Conservation (phyloP, 2,888 invertebrate species). For the Acronicta leporina region DNA sequence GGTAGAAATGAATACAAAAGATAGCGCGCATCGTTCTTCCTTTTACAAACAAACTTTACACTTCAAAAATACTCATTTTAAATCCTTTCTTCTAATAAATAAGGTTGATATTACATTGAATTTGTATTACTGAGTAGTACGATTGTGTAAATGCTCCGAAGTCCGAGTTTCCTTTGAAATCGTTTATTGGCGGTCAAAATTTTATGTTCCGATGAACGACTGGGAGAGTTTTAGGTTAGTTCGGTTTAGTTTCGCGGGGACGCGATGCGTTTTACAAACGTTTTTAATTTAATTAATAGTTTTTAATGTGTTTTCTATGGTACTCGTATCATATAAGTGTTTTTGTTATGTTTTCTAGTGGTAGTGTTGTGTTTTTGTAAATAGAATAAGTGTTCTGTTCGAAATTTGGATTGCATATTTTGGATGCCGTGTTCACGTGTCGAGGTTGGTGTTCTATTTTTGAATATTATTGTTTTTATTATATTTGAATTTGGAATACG, state of each 20-base stretch:
- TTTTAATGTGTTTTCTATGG: conserved; percentile 28
- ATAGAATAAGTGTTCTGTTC: conserved; percentile 28
- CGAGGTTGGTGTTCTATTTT: conserved; percentile 42
- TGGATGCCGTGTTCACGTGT: conserved; percentile 41
- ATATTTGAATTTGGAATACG: not conserved
- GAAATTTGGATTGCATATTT: conserved; percentile 50
- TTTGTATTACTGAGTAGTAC: conserved; percentile 41
- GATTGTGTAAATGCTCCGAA: conserved; percentile 62
- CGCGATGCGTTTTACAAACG: conserved; percentile 63
- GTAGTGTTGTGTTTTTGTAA: conserved; percentile 29
- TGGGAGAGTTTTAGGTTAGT: conserved; percentile 82
- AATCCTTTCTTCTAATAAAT: conserved; percentile 26
- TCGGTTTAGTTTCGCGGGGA: conserved; percentile 70
- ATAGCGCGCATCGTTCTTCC: conserved; percentile 73
- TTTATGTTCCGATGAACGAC: conserved; percentile 73
- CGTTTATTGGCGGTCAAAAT: conserved; percentile 84
- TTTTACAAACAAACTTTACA: conserved; percentile 48
- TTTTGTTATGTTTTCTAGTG: conserved; percentile 41
- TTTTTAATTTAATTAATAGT: conserved; percentile 52
- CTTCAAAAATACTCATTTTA: conserved; percentile 15
- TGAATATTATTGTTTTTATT: not conserved
- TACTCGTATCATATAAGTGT: conserved; percentile 48
- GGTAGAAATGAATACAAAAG: conserved; percentile 86
- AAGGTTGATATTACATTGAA: conserved; percentile 60
- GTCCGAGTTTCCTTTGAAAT: conserved; percentile 75